These are phyloP conservation scores for Balearica regulorum DNA, from an alignment of 2,797 vertebrate genomes.

Conservation along the genomic window DNA sequence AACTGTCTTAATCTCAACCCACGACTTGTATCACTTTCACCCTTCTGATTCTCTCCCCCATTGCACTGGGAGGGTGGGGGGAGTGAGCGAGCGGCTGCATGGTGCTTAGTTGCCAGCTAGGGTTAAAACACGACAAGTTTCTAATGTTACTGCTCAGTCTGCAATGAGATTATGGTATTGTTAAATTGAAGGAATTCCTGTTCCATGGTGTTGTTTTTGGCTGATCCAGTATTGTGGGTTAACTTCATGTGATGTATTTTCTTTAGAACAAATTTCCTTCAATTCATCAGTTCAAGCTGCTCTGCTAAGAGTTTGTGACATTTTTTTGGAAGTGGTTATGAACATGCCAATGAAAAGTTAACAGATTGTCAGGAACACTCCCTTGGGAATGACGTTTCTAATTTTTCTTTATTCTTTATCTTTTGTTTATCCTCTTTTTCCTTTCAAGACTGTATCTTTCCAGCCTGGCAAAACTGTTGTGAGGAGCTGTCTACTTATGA, in stretches of 20 bases:
- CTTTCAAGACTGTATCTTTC: background rate
- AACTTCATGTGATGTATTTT: constrained; percentile 76
- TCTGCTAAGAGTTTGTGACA: constrained; percentile 61
- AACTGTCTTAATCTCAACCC: no score
- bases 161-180: constrained; percentile 60
- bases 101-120: no score
- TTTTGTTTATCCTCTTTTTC: constrained; percentile 33
- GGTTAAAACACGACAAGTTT: background rate
- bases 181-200: constrained; percentile 75
- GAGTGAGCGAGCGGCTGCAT: no score
- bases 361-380: constrained; percentile 44
- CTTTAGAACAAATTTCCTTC: constrained; percentile 79
- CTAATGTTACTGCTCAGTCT: constrained; percentile 48
- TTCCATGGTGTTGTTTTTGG: constrained; percentile 69
- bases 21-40: no score
- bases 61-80: no score
- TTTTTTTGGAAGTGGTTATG: constrained; percentile 44
- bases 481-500: background rate
- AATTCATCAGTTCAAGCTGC: constrained; percentile 73
- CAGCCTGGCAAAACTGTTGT: background rate
- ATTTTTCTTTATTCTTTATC: constrained; percentile 46
- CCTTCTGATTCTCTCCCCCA: no score
- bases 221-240: constrained; percentile 62
- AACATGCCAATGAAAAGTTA: constrained; percentile 19
- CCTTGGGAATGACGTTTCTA: constrained; percentile 41